These are phyloP conservation scores for Rapana venosa DNA, from an alignment of 2,888 invertebrate species.

Conservation along the genomic window DNA sequence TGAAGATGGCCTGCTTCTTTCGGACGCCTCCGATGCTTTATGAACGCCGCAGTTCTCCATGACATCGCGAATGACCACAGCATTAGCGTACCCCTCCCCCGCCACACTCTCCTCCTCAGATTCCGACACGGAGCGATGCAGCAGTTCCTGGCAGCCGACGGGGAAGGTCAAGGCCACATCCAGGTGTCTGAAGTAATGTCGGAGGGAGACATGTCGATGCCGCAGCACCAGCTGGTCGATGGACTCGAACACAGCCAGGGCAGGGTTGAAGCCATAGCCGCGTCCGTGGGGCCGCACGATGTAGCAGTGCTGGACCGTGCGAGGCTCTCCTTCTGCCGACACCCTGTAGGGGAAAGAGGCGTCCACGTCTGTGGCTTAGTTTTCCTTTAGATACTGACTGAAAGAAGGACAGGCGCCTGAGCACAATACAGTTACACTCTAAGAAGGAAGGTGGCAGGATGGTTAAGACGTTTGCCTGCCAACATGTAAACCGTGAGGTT, in stretches of 20 bases:
- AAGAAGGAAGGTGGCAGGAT: no score
- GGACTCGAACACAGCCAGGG: slow-evolving; percentile 49
- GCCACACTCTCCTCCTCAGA: neutral
- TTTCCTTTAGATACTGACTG: no score
- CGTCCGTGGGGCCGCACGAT: slow-evolving; percentile 44
- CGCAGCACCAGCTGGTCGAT: slow-evolving; percentile 48
- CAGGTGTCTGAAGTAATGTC: slow-evolving; percentile 46
- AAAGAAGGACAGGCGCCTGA: no score
- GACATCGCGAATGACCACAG: neutral
- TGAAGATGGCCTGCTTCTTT: neutral
- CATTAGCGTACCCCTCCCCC: neutral
- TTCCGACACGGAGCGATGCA: neutral
- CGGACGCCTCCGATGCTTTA: neutral
- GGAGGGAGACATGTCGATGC: slow-evolving; percentile 47
- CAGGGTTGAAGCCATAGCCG: slow-evolving; percentile 49
- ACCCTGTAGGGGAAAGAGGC: neutral
- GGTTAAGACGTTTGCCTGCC: no score
- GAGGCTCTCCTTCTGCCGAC: slow-evolving; percentile 3
- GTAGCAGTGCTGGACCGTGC: slow-evolving; percentile 48
- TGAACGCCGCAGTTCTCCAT: neutral
- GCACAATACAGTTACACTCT: no score
- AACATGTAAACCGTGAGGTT: no score
- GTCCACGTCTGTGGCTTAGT: neutral
- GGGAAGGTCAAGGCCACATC: slow-evolving; percentile 48
- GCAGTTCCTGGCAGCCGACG: slow-evolving; percentile 39